Base-by-base conservation (phyloP, 2,113 vertebrate genomes). In the Tauraco erythrolophus region DNA sequence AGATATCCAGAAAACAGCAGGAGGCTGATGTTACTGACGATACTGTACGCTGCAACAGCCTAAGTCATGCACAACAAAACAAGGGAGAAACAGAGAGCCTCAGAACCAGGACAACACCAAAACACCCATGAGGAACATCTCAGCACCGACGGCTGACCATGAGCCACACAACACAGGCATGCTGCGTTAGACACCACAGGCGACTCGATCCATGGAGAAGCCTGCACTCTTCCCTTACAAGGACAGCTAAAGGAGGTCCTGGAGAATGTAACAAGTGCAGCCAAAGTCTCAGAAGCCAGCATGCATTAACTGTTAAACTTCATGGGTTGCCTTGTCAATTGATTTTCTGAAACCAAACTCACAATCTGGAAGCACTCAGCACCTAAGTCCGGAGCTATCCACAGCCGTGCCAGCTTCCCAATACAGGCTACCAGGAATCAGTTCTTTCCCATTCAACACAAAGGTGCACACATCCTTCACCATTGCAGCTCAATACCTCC, bases 301-400 rank as follows among this genome's bases (percentile, higher is more conserved):
- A 6, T 1, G 4, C 58, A 5, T 18, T 11, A 51, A 7, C n/a
- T 25, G 5, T 21, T 31, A 7, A 71, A 77, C 66, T 19, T 50
- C 1, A 0, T 0, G n/a, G 48, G 19, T 22, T 51, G 22, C 18
- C 22, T 13, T 9, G 23, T 7, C 48, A 19, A 19, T 2, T 5
- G 45, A 12, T 33, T 39, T 76, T 12, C 69, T 18, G 27, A 23
- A 69, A 13, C 13, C 54, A 23, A 45, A 30, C 28, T 43, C 35
- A 6, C 7, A 7, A 31, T 48, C 9, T 37, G 35, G 68, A 43
- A 64, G 5, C 0, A 3, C 10, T n/a, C 54, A 23, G 81, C 35
- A 74, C 39, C 62, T 45, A 6, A 70, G 45, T 61, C 66, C 17
- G 51, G 56, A 64, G 71, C 51, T 28, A 30, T 4, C 35, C 3